Base-by-base conservation (phyloP, 2,113 vertebrate species). In the Gadus macrocephalus region DNA sequence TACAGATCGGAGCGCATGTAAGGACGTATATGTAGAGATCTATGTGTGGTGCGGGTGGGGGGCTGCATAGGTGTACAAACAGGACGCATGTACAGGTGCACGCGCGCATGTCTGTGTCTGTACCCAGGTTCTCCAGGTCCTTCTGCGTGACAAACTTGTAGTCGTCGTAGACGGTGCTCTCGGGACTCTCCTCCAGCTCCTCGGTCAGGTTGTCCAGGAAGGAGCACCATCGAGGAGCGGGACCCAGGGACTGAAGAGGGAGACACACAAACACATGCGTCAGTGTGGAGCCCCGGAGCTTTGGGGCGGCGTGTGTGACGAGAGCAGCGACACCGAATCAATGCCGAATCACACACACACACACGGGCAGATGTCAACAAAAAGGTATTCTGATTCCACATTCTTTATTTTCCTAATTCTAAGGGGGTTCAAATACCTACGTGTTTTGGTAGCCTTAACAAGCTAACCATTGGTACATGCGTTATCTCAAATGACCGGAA, bases 101-200 rank as follows among this genome's bases (percentile, higher is more conserved):
- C 12, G 3, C 3, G 9, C n/a, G 55, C 5, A 14, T 58, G 55
- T 17, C 11, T 56, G 55, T 56, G 55, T 56, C 9, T 17, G 55
- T 80, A 99, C 97, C 96, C 78, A 99, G 89, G 75, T 94, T 95
- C 66, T 99, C 97, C 77, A 98, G 93, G 81, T 98, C 97, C 83
- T 94, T 96, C 75, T 89, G 92, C 78, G 97, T 98, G 84, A 99
- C 95, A 16, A 99, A 98, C 83, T 99, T 99, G 87, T 98, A 99
- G 82, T 99, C 97, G 0, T 99, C 97, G 19, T 98, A 99, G 53
- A 99, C 95, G 0, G 96, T 96, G 89, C 89, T 96, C 84, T 99
- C 97, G 0, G 96, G 96, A 72, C 94, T 98, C 88, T 98, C 97
- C 83, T 98, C 97, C 67, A 99, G 83, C 64, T 98, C 97, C 73